Conservation (phyloP, 2,797 vertebrate genomes). For the Coregonus suidteri region DNA sequence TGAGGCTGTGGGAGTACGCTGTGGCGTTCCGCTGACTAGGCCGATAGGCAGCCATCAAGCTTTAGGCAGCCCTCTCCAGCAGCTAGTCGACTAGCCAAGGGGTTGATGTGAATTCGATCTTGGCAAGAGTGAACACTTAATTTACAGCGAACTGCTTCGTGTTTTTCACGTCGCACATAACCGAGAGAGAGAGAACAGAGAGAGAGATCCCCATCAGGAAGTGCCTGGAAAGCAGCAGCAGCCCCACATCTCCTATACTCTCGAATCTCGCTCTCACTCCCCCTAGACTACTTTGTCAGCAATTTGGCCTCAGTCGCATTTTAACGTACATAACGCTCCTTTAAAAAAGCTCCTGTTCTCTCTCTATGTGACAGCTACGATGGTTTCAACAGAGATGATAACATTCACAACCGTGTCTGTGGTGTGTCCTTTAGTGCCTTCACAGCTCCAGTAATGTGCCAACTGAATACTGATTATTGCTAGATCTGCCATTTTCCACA, state of each 20-base stretch:
- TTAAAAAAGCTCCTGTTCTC: constrained; percentile 1
- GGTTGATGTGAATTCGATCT: constrained; percentile 25
- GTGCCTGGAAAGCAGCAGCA: constrained; percentile 13
- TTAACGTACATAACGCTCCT: neutral
- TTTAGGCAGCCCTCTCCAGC: constrained; percentile 1
- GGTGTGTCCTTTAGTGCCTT: constrained; percentile 14
- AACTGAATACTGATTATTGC: constrained; percentile 7
- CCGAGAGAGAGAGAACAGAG: neutral
- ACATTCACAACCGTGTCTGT: constrained; percentile 7
- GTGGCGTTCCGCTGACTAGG: constrained; percentile 27
- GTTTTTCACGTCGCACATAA: constrained; percentile 22
- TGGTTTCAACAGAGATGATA: neutral
- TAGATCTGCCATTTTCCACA: neutral
- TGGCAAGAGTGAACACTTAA: constrained; percentile 35
- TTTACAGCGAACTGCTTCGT: constrained; percentile 32
- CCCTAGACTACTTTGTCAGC: constrained; percentile 11
- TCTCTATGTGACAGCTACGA: neutral
- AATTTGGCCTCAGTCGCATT: constrained; percentile 19
- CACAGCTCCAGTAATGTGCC: neutral
- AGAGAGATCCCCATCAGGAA: constrained; percentile 13
- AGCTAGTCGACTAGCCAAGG: constrained; percentile 5
- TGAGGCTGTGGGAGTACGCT: neutral
- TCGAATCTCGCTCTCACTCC: too few species aligned
- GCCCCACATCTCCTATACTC: neutral
- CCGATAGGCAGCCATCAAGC: constrained; percentile 29